Evolutionary conservation across 2,888 invertebrate species (phyloP).

Genomic region (Drosophila siamana): DNA sequence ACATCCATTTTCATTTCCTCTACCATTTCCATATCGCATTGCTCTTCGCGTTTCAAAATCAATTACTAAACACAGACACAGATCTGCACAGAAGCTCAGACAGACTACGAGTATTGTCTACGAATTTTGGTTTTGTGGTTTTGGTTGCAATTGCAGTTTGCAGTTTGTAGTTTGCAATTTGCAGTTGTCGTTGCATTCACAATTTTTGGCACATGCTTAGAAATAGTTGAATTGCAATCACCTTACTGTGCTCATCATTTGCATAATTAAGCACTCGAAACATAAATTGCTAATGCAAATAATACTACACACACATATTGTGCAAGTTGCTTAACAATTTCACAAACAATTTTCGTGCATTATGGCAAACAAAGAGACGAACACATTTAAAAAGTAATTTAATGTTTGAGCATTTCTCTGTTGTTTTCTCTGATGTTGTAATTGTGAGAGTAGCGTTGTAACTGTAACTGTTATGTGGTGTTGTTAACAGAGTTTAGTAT

Average conservation of each 20-base stretch:
- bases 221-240: conserved; percentile 31
- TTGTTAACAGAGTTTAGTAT: conserved; percentile 33
- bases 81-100: conserved; percentile 5
- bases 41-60: conserved; percentile 57
- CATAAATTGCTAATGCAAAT: conserved; percentile 21
- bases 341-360: conserved; percentile 20
- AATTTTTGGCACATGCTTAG: conserved; percentile 52
- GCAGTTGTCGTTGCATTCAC: conserved; percentile 34
- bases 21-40: conserved; percentile 24
- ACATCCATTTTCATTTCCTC: conserved; percentile 5
- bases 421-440: conserved; percentile 30
- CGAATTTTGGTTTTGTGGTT: conserved; percentile 58
- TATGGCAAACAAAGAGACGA: not conserved
- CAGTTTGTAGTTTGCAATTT: conserved; percentile 15
- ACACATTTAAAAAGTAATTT: not conserved
- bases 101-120: conserved; percentile 30
- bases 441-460: conserved; percentile 1
- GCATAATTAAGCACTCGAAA: conserved; percentile 53
- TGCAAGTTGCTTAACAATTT: conserved; percentile 2
- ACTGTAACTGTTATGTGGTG: conserved; percentile 36
- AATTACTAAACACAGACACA: conserved; percentile 52
- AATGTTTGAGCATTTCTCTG: not conserved
- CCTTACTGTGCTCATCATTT: conserved; percentile 50
- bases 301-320: conserved; percentile 1
- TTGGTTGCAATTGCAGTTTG: conserved; percentile 33